These are phyloP conservation scores for Fringilla coelebs DNA, from an alignment of 2,797 vertebrate species.

Conservation along the genomic window DNA sequence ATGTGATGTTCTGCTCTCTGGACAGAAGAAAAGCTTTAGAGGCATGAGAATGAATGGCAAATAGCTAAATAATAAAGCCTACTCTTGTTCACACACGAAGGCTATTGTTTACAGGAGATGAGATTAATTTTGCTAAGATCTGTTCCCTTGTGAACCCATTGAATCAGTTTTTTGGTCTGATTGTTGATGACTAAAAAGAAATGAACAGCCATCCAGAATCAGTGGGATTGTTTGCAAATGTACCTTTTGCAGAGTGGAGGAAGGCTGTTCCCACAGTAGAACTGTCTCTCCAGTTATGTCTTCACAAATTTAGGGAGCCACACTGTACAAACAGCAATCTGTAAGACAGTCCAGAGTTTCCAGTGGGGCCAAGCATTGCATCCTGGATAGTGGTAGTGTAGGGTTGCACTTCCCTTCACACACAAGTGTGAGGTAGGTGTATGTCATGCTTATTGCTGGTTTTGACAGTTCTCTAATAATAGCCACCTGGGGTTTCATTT, in stretches of 20 bases:
- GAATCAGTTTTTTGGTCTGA: background rate
- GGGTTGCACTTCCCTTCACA: background rate
- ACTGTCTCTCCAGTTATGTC: background rate
- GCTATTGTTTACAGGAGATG: conserved; percentile 5
- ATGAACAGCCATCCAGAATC: background rate
- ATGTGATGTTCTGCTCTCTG: background rate
- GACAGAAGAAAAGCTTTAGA: background rate
- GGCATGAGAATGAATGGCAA: background rate
- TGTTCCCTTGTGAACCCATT: background rate
- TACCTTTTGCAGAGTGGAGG: background rate
- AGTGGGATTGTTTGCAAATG: background rate
- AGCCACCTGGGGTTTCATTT: background rate
- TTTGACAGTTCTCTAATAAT: background rate
- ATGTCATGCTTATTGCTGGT: background rate
- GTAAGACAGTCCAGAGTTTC: background rate
- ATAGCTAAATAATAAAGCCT: conserved; percentile 1
- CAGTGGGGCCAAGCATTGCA: background rate
- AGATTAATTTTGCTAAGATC: conserved; percentile 6
- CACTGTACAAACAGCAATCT: background rate
- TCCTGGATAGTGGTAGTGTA: background rate
- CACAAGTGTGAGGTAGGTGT: background rate
- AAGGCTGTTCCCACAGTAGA: background rate
- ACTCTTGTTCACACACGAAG: background rate
- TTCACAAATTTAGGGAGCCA: background rate
- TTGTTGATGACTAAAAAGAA: background rate